Base-by-base conservation (phyloP, 2,888 invertebrate genomes). In the Mimachlamys varia region DNA sequence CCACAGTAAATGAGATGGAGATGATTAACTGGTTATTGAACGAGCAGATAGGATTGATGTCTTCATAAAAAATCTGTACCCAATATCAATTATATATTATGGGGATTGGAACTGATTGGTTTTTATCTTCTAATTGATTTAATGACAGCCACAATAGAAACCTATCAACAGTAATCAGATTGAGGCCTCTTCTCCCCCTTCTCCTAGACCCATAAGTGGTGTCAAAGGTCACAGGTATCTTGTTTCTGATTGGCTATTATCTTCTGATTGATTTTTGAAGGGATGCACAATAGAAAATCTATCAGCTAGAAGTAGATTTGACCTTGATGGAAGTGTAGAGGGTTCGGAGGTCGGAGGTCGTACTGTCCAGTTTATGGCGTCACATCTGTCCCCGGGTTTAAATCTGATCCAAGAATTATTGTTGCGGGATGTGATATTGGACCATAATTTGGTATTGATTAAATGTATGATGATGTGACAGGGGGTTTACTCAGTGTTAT, bases 31-130 rank as follows among this genome's bases (percentile, higher is more conserved):
- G 33, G 76, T 76, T 76, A 76, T 76, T 33, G 76, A 76, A 27
- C 33, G 15, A 33, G 13, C 76, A 76, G 76, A 76, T 76, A 27
- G 33, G 12, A 76, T 76, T 76, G 76, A 76, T 76, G 76, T 76
- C 27, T 33, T 76, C 33, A 33, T 76, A 76, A 58, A 12, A n/a
- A 76, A 76, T 33, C 76, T 76, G 33, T 27, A 33, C 76, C 76
- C 76, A 33, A 76, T 76, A 76, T 76, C 76, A 76, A 76, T 76
- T 76, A 76, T 76, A 76, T 76, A 76, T 76, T 19, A 76, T 76
- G 33, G 33, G 76, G 76, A 76, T 76, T 76, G 33, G 76, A 22
- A 33, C 33, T 76, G 76, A 76, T 76, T 76, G 76, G 76, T 27
- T 76, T 27, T 76, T 76, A 76, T 76, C 76, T 76, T 12, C 76